Conservation (phyloP, 2,888 invertebrate genomes). For the Noctuana brunneofusca region DNA sequence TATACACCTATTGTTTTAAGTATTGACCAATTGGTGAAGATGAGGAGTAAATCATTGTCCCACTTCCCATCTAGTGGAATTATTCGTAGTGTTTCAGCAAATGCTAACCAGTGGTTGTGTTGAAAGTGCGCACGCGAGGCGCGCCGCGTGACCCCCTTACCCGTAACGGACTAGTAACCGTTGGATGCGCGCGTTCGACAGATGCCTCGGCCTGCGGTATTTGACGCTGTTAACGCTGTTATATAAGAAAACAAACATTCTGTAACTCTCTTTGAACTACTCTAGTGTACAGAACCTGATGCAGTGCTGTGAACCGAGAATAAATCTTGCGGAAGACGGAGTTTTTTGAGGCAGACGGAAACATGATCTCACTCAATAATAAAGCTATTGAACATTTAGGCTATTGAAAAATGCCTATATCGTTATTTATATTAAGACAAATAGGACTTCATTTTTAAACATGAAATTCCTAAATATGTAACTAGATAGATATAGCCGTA, state of each 20-base stretch:
- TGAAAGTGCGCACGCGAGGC: constrained; percentile 70
- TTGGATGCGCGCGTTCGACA: constrained; percentile 45
- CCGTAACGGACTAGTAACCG: constrained; percentile 63
- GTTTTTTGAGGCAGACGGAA: too few species aligned
- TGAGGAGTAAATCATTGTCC: constrained; percentile 24
- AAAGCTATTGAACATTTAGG: too few species aligned
- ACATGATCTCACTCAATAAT: too few species aligned
- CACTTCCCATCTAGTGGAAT: constrained; percentile 29
- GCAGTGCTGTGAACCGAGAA: too few species aligned
- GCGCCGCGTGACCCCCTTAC: constrained; percentile 68
- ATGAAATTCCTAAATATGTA: too few species aligned
- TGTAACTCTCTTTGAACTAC: constrained; percentile 8
- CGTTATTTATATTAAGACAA: too few species aligned
- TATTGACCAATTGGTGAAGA: constrained; percentile 17
- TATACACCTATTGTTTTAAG: neutral
- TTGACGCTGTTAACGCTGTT: constrained; percentile 46
- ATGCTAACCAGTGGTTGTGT: constrained; percentile 53
- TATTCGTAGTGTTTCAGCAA: constrained; percentile 51
- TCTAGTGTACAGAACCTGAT: too few species aligned
- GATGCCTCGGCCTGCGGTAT: constrained; percentile 45
- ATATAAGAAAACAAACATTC: constrained; percentile 47
- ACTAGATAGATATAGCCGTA: too few species aligned
- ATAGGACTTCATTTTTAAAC: too few species aligned
- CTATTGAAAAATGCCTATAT: too few species aligned
- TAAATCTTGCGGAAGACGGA: too few species aligned